Conservation (phyloP, 2,888 invertebrate species). For the Desoria tigrina region DNA sequence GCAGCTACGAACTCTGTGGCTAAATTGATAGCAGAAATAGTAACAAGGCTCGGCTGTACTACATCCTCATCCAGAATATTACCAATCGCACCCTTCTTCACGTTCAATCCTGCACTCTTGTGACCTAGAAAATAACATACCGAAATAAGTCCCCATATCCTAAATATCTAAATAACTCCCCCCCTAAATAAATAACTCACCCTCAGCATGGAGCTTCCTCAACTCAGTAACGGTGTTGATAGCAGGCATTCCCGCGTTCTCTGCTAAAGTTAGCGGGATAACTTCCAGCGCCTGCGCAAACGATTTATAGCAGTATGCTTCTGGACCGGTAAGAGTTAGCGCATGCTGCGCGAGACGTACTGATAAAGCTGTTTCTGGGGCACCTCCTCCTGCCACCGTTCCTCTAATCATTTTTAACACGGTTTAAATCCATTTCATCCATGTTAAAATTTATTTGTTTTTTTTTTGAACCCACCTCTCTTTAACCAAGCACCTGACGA, state of each 20-base stretch:
- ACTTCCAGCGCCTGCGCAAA: constrained; percentile 95
- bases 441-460: constrained; percentile 22
- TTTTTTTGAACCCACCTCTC: too few species aligned
- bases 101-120: constrained; percentile 89
- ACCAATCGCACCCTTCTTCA: constrained; percentile 91
- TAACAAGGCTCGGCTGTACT: constrained; percentile 94
- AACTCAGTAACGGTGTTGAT: constrained; percentile 96
- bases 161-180: too few species aligned
- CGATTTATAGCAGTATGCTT: constrained; percentile 92
- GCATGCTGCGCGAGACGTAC: constrained; percentile 78
- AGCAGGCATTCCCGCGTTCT: constrained; percentile 89
- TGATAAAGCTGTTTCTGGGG: constrained; percentile 94
- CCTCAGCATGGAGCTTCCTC: constrained; percentile 86
- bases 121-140: constrained; percentile 59
- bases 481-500: constrained; percentile 93
- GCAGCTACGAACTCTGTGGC: constrained; percentile 96
- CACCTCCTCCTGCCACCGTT: constrained; percentile 93
- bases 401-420: constrained; percentile 62
- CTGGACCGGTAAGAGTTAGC: constrained; percentile 82
- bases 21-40: constrained; percentile 86
- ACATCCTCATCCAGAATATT: constrained; percentile 97
- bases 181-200: too few species aligned
- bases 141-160: too few species aligned
- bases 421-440: too few species aligned
- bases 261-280: constrained; percentile 85